Evolutionary conservation across 2,888 invertebrate genomes (phyloP).

Genomic region (Seira ritae): DNA sequence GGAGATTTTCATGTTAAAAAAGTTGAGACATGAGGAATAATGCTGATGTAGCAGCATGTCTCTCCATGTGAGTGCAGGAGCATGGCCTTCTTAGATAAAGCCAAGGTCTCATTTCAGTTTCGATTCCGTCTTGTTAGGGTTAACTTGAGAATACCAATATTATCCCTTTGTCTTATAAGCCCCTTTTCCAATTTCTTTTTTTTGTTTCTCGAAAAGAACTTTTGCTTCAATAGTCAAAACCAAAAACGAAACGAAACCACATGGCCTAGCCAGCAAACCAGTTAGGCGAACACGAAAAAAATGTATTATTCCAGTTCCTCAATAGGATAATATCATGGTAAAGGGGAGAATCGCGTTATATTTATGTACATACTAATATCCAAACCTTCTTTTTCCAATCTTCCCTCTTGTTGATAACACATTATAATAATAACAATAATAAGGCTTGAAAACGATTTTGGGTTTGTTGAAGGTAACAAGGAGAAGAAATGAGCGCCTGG

Average conservation of each 20-base stretch:
- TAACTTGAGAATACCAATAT: too few species aligned
- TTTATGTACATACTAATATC: constrained; percentile 9
- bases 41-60: too few species aligned
- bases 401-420: constrained; percentile 45
- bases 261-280: constrained; percentile 45
- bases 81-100: too few species aligned
- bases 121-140: too few species aligned
- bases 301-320: not conserved
- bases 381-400: constrained; percentile 24
- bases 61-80: too few species aligned
- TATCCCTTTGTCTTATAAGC: too few species aligned
- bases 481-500: constrained; percentile 34
- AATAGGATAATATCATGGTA: constrained; percentile 55
- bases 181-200: too few species aligned
- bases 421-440: constrained; percentile 50
- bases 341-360: constrained; percentile 31
- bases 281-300: constrained; percentile 37
- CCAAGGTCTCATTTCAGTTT: too few species aligned
- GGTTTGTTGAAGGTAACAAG: constrained; percentile 53
- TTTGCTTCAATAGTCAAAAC: too few species aligned
- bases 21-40: too few species aligned
- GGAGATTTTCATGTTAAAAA: too few species aligned
- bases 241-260: constrained; percentile 39
- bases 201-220: too few species aligned
- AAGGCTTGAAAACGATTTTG: constrained; percentile 59